These are phyloP conservation scores for Aethes cnicana DNA, from an alignment of 2,888 invertebrate genomes.

Conservation along the genomic window DNA sequence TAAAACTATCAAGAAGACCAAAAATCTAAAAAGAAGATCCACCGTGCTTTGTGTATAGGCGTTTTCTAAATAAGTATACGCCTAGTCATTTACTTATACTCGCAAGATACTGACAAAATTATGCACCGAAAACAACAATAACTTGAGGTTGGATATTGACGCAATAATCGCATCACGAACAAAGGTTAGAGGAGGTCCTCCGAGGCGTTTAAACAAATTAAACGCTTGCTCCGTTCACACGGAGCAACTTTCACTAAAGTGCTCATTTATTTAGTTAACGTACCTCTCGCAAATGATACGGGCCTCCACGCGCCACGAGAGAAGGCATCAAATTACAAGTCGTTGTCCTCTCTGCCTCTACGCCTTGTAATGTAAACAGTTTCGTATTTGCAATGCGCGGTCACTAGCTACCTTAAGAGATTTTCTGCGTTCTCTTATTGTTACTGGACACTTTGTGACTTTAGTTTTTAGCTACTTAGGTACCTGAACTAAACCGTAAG, in stretches of 20 bases:
- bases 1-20: no score
- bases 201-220: constrained; percentile 48
- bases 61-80: no score
- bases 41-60: no score
- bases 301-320: constrained; percentile 16
- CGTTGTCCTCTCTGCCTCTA: constrained; percentile 22
- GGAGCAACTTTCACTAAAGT: constrained; percentile 54
- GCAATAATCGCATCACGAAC: constrained; percentile 33
- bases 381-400: neutral
- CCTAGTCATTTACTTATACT: no score
- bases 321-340: constrained; percentile 29
- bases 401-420: no score
- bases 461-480: no score
- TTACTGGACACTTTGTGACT: no score
- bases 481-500: no score
- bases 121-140: constrained; percentile 11
- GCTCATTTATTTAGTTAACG: constrained; percentile 51
- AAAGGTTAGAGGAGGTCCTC: constrained; percentile 38
- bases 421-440: no score
- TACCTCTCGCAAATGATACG: constrained; percentile 30
- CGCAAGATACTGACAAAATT: constrained; percentile 1
- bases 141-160: constrained; percentile 24
- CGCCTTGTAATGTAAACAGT: constrained; percentile 23
- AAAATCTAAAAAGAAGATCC: no score
- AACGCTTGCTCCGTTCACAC: constrained; percentile 46